These are phyloP conservation scores for Neodiprion virginianus DNA, from an alignment of 1,140 invertebrate species.

Conservation along the genomic window DNA sequence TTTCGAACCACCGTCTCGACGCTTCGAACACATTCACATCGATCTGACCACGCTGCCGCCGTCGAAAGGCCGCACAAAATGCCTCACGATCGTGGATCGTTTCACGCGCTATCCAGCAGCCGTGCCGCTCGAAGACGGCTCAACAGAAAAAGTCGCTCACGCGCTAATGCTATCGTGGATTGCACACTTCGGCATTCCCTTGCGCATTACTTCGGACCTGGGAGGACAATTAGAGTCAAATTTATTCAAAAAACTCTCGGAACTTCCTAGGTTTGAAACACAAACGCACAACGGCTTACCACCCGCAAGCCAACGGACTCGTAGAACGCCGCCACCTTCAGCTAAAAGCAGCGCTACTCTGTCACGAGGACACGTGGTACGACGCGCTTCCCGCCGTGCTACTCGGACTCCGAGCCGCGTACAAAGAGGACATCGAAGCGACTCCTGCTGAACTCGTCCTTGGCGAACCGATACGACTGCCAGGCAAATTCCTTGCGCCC, in stretches of 20 bases:
- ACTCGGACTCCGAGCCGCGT: constrained; percentile 38
- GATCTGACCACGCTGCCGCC: constrained; percentile 10
- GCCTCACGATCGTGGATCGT: constrained; percentile 33
- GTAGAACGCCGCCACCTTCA: too few relatives aligned
- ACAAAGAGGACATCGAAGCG: constrained; percentile 38
- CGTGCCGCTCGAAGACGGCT: constrained; percentile 11
- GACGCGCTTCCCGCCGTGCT: too few relatives aligned
- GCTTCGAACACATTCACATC: constrained; percentile 25
- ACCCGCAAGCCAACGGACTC: too few relatives aligned
- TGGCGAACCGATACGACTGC: constrained; percentile 43
- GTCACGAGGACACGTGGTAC: too few relatives aligned
- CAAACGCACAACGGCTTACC: too few relatives aligned
- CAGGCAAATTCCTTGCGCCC: constrained; percentile 44
- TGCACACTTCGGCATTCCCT: constrained; percentile 42
- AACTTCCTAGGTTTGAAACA: constrained; percentile 30
- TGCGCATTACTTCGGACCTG: constrained; percentile 47
- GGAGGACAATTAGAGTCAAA: constrained; percentile 41
- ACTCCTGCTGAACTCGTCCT: constrained; percentile 48
- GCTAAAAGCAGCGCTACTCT: too few relatives aligned
- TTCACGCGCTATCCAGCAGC: constrained; percentile 43
- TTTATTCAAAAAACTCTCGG: constrained; percentile 22
- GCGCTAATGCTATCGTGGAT: constrained; percentile 32
- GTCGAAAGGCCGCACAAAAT: constrained; percentile 7
- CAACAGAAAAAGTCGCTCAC: too few relatives aligned
- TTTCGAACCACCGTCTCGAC: constrained; percentile 25